phyloP scores from a whole-genome alignment of 2,797 vertebrate genomes.

The Enteromius treurensis region DNA sequence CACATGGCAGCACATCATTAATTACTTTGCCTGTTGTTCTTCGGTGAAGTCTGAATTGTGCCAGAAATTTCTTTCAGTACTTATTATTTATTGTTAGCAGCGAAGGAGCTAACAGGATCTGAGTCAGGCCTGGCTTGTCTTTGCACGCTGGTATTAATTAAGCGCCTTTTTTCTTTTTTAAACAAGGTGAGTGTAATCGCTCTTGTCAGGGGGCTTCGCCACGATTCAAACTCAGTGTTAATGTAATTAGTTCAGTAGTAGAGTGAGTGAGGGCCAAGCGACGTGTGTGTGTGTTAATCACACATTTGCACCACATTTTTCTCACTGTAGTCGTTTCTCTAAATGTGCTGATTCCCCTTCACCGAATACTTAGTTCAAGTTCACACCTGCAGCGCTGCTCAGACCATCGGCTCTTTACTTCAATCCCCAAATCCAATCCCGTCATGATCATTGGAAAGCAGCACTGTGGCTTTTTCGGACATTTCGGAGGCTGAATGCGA shows the following conservation, averaged over 20 bases:
- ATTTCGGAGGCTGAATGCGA: slow-evolving; percentile 14
- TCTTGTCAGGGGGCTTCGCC: slow-evolving; percentile 33
- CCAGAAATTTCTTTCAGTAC: background rate
- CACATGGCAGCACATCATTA: background rate
- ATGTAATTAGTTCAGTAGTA: slow-evolving; percentile 41
- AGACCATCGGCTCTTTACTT: background rate
- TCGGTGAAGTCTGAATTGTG: background rate
- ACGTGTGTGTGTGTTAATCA: slow-evolving; percentile 8
- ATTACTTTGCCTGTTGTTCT: background rate
- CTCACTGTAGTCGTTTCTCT: slow-evolving; percentile 21
- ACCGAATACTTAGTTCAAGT: background rate
- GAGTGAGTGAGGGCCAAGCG: background rate
- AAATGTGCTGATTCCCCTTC: slow-evolving; percentile 16
- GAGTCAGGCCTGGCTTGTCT: background rate
- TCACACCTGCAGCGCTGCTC: slow-evolving; percentile 7
- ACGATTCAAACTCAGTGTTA: slow-evolving; percentile 35
- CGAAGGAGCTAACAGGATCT: background rate
- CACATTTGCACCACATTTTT: slow-evolving; percentile 18
- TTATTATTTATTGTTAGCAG: background rate
- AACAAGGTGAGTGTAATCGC: slow-evolving; percentile 42
- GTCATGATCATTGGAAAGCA: slow-evolving; percentile 5
- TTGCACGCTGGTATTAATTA: slow-evolving; percentile 41
- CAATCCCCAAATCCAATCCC: background rate
- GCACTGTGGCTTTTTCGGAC: background rate
- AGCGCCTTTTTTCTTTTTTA: background rate